Percentiles rank a stretch among this genome's conserved stretches.
phyloP scores from a whole-genome alignment of 2,797 vertebrate genomes.

The Arnoldichthys spilopterus region DNA sequence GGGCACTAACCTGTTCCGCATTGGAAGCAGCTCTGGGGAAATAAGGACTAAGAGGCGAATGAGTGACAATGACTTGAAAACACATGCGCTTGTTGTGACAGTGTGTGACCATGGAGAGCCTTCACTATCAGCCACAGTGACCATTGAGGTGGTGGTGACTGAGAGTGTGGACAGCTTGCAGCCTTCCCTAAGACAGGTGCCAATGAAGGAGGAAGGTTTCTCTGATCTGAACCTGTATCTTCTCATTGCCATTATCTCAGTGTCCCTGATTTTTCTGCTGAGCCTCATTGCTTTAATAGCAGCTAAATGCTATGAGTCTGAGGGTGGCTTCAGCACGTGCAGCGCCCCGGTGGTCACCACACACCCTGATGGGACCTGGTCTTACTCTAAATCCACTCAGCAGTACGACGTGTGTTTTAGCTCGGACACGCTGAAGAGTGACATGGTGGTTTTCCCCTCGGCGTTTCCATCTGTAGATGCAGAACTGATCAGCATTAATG shows the following conservation, averaged over 20 bases:
- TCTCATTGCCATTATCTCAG: slow-evolving; percentile 43
- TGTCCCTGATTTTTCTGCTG: slow-evolving; percentile 50
- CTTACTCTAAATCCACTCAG: too few relatives aligned
- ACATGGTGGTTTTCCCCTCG: too few relatives aligned
- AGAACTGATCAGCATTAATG: too few relatives aligned
- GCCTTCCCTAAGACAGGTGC: slow-evolving; percentile 26
- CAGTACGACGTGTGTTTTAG: too few relatives aligned
- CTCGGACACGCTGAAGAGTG: too few relatives aligned
- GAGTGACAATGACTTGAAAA: slow-evolving; percentile 54
- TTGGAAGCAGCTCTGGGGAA: slow-evolving; percentile 55
- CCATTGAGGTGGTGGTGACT: slow-evolving; percentile 56
- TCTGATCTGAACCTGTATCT: slow-evolving; percentile 52
- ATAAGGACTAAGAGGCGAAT: slow-evolving; percentile 55
- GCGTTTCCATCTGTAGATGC: too few relatives aligned
- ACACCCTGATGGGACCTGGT: too few relatives aligned
- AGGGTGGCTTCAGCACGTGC: too few relatives aligned
- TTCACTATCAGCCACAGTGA: slow-evolving; percentile 54
- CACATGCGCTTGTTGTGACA: slow-evolving; percentile 60
- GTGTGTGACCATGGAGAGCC: slow-evolving; percentile 64
- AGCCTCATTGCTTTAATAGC: too few relatives aligned
- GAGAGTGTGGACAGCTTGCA: slow-evolving; percentile 30
- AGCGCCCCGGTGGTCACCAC: too few relatives aligned
- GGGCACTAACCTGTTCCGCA: slow-evolving; percentile 53
- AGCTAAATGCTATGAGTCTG: too few relatives aligned
- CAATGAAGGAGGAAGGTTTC: slow-evolving; percentile 44